Evolutionary conservation across 2,888 invertebrate genomes (phyloP).

Genomic region (Drosophila austrosaltans): DNA sequence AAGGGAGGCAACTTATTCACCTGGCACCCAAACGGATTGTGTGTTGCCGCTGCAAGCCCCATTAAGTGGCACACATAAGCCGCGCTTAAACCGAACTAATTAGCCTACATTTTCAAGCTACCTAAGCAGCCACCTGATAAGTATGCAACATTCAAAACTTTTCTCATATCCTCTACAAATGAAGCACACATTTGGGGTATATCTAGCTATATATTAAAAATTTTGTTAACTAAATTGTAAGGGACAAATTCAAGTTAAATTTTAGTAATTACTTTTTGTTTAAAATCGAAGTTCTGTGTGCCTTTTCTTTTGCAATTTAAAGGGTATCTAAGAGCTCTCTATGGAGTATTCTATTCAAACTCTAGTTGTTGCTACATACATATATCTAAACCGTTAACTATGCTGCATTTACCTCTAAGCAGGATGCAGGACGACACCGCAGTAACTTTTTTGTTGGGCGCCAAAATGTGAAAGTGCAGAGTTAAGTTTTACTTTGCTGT

Average conservation of each 20-base stretch:
- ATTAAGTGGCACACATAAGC: constrained; percentile 60
- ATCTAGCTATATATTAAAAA: neutral
- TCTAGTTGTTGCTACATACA: neutral
- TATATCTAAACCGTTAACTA: constrained; percentile 43
- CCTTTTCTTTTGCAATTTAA: neutral
- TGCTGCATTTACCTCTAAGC: constrained; percentile 45
- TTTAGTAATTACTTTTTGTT: neutral
- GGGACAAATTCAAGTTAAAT: neutral
- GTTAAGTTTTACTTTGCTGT: constrained; percentile 16
- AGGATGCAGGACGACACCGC: constrained; percentile 37
- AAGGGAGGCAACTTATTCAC: constrained; percentile 10
- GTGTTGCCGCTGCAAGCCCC: constrained; percentile 11
- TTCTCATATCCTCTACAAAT: neutral
- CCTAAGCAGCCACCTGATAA: constrained; percentile 62
- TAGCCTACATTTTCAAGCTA: constrained; percentile 68
- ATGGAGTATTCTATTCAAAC: neutral
- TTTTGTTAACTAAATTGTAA: neutral
- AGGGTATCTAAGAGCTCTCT: constrained; percentile 18
- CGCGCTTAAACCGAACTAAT: constrained; percentile 71
- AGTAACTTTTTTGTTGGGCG: constrained; percentile 52
- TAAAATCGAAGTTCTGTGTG: neutral
- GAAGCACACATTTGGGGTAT: constrained; percentile 6
- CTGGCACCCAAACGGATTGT: neutral
- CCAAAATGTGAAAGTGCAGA: constrained; percentile 26
- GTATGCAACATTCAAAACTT: constrained; percentile 35